Evolutionary conservation across 2,888 invertebrate genomes (phyloP).

Genomic region (Unio pictorum): DNA sequence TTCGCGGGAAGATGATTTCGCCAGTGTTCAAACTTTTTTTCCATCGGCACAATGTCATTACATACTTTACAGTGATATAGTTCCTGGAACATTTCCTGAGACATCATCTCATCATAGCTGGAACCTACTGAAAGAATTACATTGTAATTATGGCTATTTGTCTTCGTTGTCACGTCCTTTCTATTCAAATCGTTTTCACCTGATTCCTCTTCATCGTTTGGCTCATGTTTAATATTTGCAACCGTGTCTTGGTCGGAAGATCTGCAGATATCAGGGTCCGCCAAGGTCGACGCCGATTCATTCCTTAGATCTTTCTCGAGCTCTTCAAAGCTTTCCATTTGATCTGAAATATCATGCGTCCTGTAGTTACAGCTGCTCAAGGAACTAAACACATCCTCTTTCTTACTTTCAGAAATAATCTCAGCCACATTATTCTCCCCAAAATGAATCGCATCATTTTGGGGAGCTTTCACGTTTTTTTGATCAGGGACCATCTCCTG

Average conservation of each 20-base stretch:
- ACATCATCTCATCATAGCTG: constrained; percentile 5
- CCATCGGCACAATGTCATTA: constrained; percentile 50
- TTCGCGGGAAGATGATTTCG: constrained; percentile 37
- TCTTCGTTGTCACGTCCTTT: too few species aligned
- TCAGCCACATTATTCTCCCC: constrained; percentile 20
- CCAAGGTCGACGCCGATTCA: constrained; percentile 1
- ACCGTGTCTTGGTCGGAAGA: neutral
- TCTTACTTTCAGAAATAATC: too few species aligned
- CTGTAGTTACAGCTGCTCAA: too few species aligned
- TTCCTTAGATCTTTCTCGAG: neutral
- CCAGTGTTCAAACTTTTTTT: constrained; percentile 48
- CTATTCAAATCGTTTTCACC: too few species aligned
- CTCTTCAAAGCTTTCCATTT: too few species aligned
- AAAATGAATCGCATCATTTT: constrained; percentile 34
- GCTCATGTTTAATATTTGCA: too few species aligned
- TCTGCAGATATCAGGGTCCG: neutral
- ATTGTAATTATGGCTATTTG: too few species aligned
- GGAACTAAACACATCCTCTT: too few species aligned
- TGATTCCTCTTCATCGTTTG: too few species aligned
- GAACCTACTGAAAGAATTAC: neutral
- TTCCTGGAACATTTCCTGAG: constrained; percentile 46
- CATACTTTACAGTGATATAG: constrained; percentile 58
- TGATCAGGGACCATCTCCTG: constrained; percentile 17
- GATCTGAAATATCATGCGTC: too few species aligned
- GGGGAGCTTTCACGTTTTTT: constrained; percentile 40